Evolutionary conservation across 2,797 vertebrate species (phyloP).

Genomic region (Potorous gilbertii): DNA sequence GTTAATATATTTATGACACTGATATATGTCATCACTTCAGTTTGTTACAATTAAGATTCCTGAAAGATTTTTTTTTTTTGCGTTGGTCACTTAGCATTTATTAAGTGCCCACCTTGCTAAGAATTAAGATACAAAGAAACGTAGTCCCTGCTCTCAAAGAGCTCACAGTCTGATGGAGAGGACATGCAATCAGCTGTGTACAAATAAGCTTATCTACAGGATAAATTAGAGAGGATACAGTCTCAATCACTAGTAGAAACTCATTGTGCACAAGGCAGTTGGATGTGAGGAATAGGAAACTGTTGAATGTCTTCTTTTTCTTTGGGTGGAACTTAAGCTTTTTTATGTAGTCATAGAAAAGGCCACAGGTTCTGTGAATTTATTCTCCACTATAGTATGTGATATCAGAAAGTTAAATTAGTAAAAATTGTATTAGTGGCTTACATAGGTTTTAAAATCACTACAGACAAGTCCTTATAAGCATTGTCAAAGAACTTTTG

Average conservation of each 20-base stretch:
- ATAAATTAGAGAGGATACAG: neutral
- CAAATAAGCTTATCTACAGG: neutral
- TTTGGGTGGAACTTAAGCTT: neutral
- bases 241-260: neutral
- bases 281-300: neutral
- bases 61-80: neutral
- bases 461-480: neutral
- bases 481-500: slow-evolving; percentile 21
- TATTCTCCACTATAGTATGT: neutral
- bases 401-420: neutral
- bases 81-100: neutral
- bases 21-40: neutral
- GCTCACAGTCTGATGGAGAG: neutral
- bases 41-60: neutral
- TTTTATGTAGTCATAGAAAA: slow-evolving; percentile 18
- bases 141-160: neutral
- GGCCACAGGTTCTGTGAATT: neutral
- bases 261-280: neutral
- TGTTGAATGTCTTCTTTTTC: neutral
- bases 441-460: slow-evolving; percentile 28
- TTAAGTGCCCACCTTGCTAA: neutral
- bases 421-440: slow-evolving; percentile 25
- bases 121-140: neutral
- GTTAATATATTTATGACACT: neutral
- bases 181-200: neutral